Base-by-base conservation (phyloP, 2,113 vertebrate genomes). In the Morone chrysops region DNA sequence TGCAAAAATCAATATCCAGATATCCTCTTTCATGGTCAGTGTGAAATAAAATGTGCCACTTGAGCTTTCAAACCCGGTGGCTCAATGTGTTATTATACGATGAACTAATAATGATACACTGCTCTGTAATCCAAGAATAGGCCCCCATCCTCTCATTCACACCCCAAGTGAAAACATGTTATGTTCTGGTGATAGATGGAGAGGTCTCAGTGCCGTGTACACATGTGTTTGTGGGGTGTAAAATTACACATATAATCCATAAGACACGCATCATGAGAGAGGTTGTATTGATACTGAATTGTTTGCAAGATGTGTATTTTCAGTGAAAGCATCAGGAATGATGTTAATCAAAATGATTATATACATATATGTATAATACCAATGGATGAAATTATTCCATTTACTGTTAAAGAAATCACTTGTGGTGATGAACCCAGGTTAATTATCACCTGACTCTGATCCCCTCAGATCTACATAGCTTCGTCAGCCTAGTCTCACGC, bases 21-120 rank as follows among this genome's bases (percentile, higher is more conserved):
- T 47, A 77, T 85, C 76, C 57, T 57, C 56, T 75, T 80, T 70
- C 20, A 70, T 65, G 31, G 25, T 63, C 14, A 1, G 45, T 48
- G 63, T 79, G 62, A 62, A 20, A 69, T 10, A 2, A 69, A 60
- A 69, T 38, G 2, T 7, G 1, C 47, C 56, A 41, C 20, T 31
- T 22, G 38, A 82, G 71, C 48, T 40, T 57, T n/a, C 6, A 57
- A 31, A 47, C 48, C 5, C n/a, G 0, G 0, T 18, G n/a, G 38
- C 8, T 20, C 17, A 1, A 6, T 50, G 20, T 45, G 8, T 59
- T 36, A 36, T 14, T 67, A 40, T 6, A n/a, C 1, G 6, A 5
- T 36, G 5, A 45, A 45, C 14, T 54, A 18, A 31, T 54, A 63
- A 54, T 45, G 38, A 62, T 62, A 9, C 16, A 31, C 25, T 6